phyloP scores from a whole-genome alignment of 1,140 invertebrate species.

The Drosophila funebris region DNA sequence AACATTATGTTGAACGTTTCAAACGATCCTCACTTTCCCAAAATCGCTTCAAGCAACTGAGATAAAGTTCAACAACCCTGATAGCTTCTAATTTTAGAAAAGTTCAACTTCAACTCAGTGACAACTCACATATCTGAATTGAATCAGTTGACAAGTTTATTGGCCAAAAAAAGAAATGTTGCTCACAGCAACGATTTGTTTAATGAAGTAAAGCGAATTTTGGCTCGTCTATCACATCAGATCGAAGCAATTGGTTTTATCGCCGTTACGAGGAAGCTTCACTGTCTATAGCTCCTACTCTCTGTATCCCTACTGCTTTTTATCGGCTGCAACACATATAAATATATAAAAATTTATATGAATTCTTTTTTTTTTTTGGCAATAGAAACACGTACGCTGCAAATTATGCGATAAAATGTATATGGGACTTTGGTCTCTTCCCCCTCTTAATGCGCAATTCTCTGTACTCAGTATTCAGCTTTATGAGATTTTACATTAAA shows the following conservation, averaged over 20 bases:
- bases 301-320: conserved; percentile 4
- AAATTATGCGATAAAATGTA: conserved; percentile 78
- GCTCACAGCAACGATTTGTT: not conserved
- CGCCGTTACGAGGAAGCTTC: conserved; percentile 14
- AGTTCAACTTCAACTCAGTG: not conserved
- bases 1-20: too few relatives aligned
- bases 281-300: not conserved
- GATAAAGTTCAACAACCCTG: not conserved
- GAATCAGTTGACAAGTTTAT: conserved; percentile 11
- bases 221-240: conserved; percentile 5
- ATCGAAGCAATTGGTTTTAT: conserved; percentile 17
- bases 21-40: too few relatives aligned
- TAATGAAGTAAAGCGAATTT: conserved; percentile 7
- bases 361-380: conserved; percentile 28
- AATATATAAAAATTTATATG: conserved; percentile 9
- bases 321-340: conserved; percentile 13
- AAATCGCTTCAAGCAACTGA: too few relatives aligned
- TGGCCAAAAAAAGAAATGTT: not conserved
- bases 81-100: not conserved
- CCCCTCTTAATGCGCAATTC: conserved; percentile 31
- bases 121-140: not conserved
- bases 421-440: conserved; percentile 29
- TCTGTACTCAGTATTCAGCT: conserved; percentile 14
- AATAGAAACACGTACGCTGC: conserved; percentile 55
- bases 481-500: conserved; percentile 45